Conservation (phyloP, 1,140 invertebrate species). For the Monomorium pharaonis region DNA sequence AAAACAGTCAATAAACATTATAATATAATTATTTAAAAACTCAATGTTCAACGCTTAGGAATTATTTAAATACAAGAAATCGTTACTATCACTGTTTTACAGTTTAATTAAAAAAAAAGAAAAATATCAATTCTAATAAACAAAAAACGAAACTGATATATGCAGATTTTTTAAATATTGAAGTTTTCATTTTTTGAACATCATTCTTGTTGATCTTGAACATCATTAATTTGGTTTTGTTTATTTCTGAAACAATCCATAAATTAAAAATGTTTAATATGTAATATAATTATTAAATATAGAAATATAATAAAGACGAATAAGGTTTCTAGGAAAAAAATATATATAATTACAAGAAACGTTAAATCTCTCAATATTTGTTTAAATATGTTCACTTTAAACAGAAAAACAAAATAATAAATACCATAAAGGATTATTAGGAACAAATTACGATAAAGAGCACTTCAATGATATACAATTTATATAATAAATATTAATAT, state of each 20-base stretch:
- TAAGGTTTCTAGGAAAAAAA: not conserved
- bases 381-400: not conserved
- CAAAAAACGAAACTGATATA: no score
- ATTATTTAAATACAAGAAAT: no score
- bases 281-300: slow-evolving; percentile 15
- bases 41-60: no score
- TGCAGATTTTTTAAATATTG: not conserved
- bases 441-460: not conserved
- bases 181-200: not conserved
- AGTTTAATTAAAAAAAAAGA: no score
- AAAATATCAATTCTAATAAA: no score
- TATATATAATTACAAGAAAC: not conserved
- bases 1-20: no score
- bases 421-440: slow-evolving; percentile 17
- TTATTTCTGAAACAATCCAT: slow-evolving; percentile 18
- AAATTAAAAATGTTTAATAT: slow-evolving; percentile 22
- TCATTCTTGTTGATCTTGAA: not conserved
- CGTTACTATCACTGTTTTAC: no score
- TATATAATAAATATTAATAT: not conserved
- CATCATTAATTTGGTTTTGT: not conserved
- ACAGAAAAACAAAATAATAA: not conserved
- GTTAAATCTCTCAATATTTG: not conserved
- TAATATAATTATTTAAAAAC: no score
- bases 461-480: not conserved
- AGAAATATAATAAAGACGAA: slow-evolving; percentile 4